Conservation (phyloP, 2,797 vertebrate species). For the Cyclura pinguis region DNA sequence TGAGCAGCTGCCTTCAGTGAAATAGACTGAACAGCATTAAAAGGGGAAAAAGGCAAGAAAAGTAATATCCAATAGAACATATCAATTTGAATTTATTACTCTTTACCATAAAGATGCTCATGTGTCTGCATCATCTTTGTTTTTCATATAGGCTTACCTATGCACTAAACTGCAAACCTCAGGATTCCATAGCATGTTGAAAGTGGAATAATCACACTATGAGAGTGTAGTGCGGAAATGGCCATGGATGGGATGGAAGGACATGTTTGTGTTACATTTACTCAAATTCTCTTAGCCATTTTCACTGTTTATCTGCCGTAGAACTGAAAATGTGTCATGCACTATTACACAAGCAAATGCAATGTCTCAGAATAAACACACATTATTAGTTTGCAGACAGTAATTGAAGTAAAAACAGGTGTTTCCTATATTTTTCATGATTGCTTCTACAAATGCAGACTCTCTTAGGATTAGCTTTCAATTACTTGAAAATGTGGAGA, state of each 20-base stretch:
- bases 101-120: not conserved
- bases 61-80: not conserved
- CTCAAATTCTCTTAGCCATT: constrained; percentile 65
- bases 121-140: not conserved
- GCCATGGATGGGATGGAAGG: constrained; percentile 42
- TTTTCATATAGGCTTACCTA: not conserved
- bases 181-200: too few relatives aligned
- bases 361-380: constrained; percentile 79
- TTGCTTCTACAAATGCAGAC: constrained; percentile 73
- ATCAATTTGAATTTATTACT: not conserved
- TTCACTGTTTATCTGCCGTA: constrained; percentile 62
- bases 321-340: constrained; percentile 74
- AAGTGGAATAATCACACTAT: too few relatives aligned
- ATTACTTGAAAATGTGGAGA: constrained; percentile 44
- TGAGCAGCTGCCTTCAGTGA: not conserved
- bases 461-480: constrained; percentile 61
- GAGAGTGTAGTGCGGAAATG: too few relatives aligned
- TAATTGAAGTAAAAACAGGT: constrained; percentile 80
- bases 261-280: constrained; percentile 72
- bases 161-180: not conserved
- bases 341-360: constrained; percentile 80
- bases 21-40: not conserved
- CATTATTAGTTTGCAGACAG: constrained; percentile 62
- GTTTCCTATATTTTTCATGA: constrained; percentile 74
- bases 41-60: not conserved